Evolutionary conservation across 2,113 vertebrate genomes (phyloP).

Genomic region (Ceyx cyanopectus): DNA sequence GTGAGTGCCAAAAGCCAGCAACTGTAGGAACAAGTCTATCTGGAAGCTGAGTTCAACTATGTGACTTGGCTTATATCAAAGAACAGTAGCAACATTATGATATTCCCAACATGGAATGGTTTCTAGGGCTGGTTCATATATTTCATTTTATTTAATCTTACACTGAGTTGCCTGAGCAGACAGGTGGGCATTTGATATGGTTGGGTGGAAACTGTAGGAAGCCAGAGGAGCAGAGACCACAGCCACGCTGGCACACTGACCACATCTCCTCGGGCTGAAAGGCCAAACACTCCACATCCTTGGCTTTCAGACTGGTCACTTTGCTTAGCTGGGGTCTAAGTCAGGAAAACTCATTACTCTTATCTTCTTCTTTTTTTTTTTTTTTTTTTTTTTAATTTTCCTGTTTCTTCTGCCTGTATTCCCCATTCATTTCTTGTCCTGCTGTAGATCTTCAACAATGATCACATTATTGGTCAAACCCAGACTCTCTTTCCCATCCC

Average conservation of each 20-base stretch:
- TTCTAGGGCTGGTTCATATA: neutral
- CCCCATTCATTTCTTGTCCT: conserved; percentile 31
- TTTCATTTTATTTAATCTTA: conserved; percentile 22
- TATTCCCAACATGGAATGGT: neutral
- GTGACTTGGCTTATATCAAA: neutral
- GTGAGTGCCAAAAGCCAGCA: neutral
- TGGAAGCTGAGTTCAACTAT: neutral
- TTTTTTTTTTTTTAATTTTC: neutral
- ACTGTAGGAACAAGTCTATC: neutral
- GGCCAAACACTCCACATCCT: neutral
- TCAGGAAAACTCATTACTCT: conserved; percentile 31
- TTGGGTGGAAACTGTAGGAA: neutral
- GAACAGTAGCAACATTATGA: neutral
- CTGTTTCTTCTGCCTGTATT: neutral
- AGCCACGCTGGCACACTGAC: neutral
- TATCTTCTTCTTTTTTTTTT: neutral
- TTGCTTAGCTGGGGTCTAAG: conserved; percentile 4
- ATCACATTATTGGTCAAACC: conserved; percentile 49
- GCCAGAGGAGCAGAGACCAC: neutral
- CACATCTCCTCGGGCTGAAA: conserved; percentile 4
- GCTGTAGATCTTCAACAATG: conserved; percentile 50
- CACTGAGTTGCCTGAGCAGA: neutral
- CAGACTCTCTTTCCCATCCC: neutral
- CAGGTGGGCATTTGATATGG: neutral
- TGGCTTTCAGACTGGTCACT: neutral